These are phyloP conservation scores for Mobula hypostoma DNA, from an alignment of 2,113 vertebrate genomes.

Conservation along the genomic window DNA sequence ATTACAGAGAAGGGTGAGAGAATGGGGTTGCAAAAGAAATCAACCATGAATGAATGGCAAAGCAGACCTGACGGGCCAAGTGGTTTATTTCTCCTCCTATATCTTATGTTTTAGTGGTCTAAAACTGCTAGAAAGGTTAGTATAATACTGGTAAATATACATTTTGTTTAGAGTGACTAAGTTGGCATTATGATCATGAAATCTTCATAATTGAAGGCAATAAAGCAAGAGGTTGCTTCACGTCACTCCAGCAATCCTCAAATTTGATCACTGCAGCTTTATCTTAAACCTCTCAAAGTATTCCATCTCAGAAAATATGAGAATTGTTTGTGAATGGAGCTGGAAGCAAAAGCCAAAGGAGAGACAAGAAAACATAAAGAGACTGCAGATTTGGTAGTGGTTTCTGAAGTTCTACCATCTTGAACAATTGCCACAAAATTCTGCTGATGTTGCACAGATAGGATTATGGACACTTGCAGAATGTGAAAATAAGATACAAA, in stretches of 20 bases:
- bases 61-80: too few species aligned
- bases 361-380: background rate
- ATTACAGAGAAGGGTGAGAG: too few species aligned
- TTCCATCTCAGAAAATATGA: background rate
- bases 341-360: background rate
- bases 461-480: background rate
- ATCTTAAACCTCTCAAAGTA: too few species aligned
- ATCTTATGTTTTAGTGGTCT: too few species aligned
- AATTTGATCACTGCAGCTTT: background rate
- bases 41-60: too few species aligned
- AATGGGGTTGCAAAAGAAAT: too few species aligned
- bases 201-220: background rate
- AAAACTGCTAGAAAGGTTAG: background rate
- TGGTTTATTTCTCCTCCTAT: too few species aligned
- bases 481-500: background rate
- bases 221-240: background rate
- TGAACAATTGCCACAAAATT: background rate
- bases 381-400: background rate
- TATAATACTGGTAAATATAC: background rate
- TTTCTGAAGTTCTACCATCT: background rate
- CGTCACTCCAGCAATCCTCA: background rate
- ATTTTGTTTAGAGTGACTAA: background rate
- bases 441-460: background rate
- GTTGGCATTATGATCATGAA: background rate
- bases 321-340: background rate